These are phyloP conservation scores for Chelonus insularis DNA, from an alignment of 1,140 invertebrate genomes.

Conservation along the genomic window DNA sequence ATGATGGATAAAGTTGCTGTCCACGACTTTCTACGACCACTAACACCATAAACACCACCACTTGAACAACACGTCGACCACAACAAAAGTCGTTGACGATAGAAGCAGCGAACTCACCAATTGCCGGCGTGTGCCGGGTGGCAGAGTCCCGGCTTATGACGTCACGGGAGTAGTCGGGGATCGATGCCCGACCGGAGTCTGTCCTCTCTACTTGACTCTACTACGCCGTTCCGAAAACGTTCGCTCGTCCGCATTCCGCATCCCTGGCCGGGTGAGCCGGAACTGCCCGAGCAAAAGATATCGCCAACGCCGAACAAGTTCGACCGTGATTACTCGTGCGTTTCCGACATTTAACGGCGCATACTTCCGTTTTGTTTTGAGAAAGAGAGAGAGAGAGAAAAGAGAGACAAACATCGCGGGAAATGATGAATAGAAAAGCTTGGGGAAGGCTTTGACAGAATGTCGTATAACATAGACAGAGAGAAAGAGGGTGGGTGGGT, in stretches of 20 bases:
- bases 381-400: not conserved
- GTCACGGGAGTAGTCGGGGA: conserved; percentile 49
- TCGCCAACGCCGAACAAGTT: conserved; percentile 2
- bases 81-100: conserved; percentile 16
- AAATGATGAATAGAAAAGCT: conserved; percentile 6
- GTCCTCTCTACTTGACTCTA: conserved; percentile 24
- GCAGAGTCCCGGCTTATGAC: conserved; percentile 48
- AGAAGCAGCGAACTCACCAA: conserved; percentile 20
- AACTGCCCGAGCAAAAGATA: conserved; percentile 6
- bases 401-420: not conserved
- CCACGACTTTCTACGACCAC: not conserved
- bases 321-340: not conserved
- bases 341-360: conserved; percentile 7
- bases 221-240: conserved; percentile 15
- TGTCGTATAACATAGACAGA: not conserved
- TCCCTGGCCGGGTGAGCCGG: not conserved
- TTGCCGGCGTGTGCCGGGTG: conserved; percentile 39
- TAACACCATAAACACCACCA: not conserved
- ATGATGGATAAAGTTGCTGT: not conserved
- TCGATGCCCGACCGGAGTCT: conserved; percentile 45
- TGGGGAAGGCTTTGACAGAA: no score
- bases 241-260: conserved; percentile 37
- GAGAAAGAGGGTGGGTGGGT: not conserved
- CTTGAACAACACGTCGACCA: conserved; percentile 1
- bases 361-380: conserved; percentile 5